Conservation (phyloP, 2,888 invertebrate species). For the Aporophyla nigra region DNA sequence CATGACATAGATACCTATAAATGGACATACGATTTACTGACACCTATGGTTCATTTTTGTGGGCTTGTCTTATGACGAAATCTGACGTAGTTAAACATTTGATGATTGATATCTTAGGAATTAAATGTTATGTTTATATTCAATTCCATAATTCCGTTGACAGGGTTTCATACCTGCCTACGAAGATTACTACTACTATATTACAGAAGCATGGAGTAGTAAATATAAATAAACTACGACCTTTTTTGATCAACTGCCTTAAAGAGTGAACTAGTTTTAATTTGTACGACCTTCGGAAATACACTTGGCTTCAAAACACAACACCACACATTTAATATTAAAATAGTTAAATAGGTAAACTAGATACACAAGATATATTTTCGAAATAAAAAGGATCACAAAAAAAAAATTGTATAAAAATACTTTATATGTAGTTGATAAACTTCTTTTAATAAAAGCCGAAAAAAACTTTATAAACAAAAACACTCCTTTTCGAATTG, state of each 20-base stretch:
- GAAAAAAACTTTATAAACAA: no score
- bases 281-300: slow-evolving; percentile 14
- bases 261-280: slow-evolving; percentile 4
- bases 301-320: no score
- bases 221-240: neutral
- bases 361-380: no score
- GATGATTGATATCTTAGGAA: slow-evolving; percentile 4
- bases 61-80: slow-evolving; percentile 41
- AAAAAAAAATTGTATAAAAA: no score
- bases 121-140: slow-evolving; percentile 2
- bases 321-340: no score
- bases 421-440: no score
- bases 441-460: no score
- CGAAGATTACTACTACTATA: neutral
- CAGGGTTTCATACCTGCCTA: neutral
- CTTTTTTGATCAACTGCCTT: neutral
- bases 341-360: no score
- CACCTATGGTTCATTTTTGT: slow-evolving; percentile 43
- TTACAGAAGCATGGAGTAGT: slow-evolving; percentile 2
- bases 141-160: neutral
- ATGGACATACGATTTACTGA: slow-evolving; percentile 41
- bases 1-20: slow-evolving; percentile 20
- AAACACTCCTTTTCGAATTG: no score
- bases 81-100: slow-evolving; percentile 23
- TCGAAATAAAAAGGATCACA: no score